Evolutionary conservation across 2,113 vertebrate genomes (phyloP).

Genomic region (Bos taurus): ARS-UCD2.0 NC_037328.1:151101001-151101500

Average conservation of each 20-base stretch:
- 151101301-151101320: not conserved
- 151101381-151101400: fast-evolving
- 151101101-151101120: not conserved
- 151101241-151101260: not conserved
- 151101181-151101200: not conserved
- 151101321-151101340: not conserved
- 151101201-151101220: not conserved
- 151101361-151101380: not conserved
- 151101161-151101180: not conserved
- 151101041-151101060: not conserved
- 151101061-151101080: not conserved
- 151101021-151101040: not conserved
- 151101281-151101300: not conserved
- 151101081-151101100: not conserved
- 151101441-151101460: not conserved
- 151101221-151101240: not conserved
- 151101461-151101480: not conserved
- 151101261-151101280: not conserved
- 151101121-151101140: fast-evolving
- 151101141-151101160: fast-evolving
- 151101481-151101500: not conserved
- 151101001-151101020: fast-evolving
- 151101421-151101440: not conserved
- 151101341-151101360: not conserved
- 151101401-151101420: not conserved